These are phyloP conservation scores for Echiichthys vipera DNA, from an alignment of 2,797 vertebrate species.

Conservation along the genomic window DNA sequence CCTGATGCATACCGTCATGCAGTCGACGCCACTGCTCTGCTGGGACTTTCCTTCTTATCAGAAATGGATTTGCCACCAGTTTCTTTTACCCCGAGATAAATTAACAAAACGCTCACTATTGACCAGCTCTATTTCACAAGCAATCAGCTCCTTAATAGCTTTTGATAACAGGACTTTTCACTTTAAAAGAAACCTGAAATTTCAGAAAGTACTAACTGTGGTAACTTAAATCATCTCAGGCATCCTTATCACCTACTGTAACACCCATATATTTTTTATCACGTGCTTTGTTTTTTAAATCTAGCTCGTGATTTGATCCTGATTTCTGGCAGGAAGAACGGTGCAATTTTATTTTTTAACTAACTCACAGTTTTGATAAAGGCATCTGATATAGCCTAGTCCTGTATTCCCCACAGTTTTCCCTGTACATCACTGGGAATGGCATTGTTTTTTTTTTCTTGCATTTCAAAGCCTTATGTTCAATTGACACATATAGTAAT, in stretches of 20 bases:
- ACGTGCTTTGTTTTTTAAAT: not conserved
- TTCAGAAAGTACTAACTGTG: not conserved
- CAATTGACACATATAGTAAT: too few relatives aligned
- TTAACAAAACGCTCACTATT: not conserved
- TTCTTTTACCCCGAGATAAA: not conserved
- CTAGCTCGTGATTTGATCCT: not conserved
- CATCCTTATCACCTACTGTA: too few relatives aligned
- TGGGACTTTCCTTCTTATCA: not conserved
- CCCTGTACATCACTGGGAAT: too few relatives aligned
- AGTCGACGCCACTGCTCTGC: too few relatives aligned
- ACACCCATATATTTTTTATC: not conserved
- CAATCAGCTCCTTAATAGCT: not conserved
- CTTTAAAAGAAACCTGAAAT: not conserved
- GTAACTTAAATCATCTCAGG: not conserved
- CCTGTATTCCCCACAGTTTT: not conserved
- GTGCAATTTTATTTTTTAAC: too few relatives aligned
- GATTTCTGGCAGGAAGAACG: not conserved
- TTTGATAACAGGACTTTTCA: not conserved
- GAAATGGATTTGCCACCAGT: not conserved
- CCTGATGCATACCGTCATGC: not conserved
- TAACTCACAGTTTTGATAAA: too few relatives aligned
- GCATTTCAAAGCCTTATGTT: too few relatives aligned
- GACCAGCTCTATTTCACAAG: not conserved
- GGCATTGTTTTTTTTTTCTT: too few relatives aligned
- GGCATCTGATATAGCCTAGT: too few relatives aligned